Evolutionary conservation across 1,140 invertebrate species (phyloP).

Genomic region (Drosophila melanica): DNA sequence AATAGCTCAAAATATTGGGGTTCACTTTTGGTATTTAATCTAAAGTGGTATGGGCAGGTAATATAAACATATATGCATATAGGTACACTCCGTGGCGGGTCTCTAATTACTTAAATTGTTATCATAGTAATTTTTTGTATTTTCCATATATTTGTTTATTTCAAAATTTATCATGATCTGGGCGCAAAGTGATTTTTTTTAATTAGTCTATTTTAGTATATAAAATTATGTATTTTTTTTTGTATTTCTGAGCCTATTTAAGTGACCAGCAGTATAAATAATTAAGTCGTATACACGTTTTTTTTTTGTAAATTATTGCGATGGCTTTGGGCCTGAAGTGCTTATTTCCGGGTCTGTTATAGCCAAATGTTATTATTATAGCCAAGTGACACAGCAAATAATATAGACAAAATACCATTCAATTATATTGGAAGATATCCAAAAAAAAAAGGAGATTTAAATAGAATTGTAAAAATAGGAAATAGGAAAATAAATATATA

Average conservation of each 20-base stretch:
- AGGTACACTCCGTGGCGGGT: neutral
- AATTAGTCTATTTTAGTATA: too few relatives aligned
- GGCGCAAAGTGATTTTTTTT: too few relatives aligned
- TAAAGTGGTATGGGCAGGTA: constrained; percentile 7
- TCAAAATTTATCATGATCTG: too few relatives aligned
- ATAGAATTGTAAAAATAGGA: too few relatives aligned
- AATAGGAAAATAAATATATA: too few relatives aligned
- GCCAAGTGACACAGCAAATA: neutral
- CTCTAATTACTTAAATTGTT: too few relatives aligned
- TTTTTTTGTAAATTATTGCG: neutral
- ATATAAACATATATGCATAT: neutral
- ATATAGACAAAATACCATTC: neutral
- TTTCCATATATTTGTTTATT: too few relatives aligned
- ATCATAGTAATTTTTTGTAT: too few relatives aligned
- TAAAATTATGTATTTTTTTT: too few relatives aligned
- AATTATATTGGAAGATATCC: neutral
- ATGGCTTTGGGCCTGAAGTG: neutral
- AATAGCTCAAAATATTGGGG: neutral
- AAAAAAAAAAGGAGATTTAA: too few relatives aligned
- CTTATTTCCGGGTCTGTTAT: neutral
- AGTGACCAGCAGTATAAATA: neutral
- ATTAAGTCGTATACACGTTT: neutral
- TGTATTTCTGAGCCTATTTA: neutral
- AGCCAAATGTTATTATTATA: neutral
- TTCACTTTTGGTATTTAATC: constrained; percentile 41